Conservation (phyloP, 2,888 invertebrate species). For the Magallana nippona region DNA sequence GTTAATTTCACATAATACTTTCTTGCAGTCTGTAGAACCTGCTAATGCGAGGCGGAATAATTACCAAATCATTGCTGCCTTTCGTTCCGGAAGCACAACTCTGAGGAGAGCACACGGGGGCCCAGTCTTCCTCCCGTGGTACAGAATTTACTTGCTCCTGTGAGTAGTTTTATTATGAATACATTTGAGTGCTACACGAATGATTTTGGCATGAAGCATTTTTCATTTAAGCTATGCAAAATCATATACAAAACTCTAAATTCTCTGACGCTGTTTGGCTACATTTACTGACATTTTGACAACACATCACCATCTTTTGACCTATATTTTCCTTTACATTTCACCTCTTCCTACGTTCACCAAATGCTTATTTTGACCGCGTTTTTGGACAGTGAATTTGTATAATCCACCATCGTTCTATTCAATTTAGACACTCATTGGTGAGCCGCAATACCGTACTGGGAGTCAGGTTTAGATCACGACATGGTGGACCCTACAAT, state of each 20-base stretch:
- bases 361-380: no score
- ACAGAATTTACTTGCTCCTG: conserved; percentile 46
- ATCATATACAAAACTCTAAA: no score
- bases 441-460: conserved; percentile 55
- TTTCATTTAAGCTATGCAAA: no score
- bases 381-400: no score
- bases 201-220: no score
- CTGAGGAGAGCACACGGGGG: conserved; percentile 42
- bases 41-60: background rate
- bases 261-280: no score
- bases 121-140: conserved; percentile 47
- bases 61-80: conserved; percentile 43
- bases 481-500: conserved; percentile 52
- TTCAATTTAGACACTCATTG: conserved; percentile 42
- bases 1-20: background rate
- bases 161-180: no score
- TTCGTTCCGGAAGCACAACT: conserved; percentile 37
- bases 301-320: no score
- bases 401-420: background rate
- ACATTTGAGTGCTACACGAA: no score
- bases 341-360: no score
- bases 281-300: no score
- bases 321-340: no score
- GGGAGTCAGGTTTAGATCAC: conserved; percentile 62
- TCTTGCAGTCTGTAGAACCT: background rate